Percentiles rank a stretch among this genome's conserved stretches.
phyloP scores from a whole-genome alignment of 2,113 vertebrate genomes.

The Sebastes schlegelii region DNA sequence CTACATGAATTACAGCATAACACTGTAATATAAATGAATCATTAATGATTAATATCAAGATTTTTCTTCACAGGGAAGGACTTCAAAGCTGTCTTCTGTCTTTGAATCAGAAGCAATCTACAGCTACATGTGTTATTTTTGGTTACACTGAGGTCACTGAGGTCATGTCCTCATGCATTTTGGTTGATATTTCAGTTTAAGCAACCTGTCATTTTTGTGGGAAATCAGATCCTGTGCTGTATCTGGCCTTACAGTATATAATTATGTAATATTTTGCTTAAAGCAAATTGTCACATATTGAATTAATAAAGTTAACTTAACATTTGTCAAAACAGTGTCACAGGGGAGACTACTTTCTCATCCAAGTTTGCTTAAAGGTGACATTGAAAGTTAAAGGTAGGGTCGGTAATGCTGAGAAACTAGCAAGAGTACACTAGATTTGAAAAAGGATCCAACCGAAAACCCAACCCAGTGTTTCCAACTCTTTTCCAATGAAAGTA shows the following conservation, averaged over 20 bases:
- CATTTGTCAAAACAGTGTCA: not conserved
- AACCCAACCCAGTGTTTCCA: too few relatives aligned
- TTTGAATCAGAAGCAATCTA: not conserved
- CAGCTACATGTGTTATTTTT: not conserved
- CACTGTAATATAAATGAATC: not conserved
- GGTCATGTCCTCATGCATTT: not conserved
- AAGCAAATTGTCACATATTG: not conserved
- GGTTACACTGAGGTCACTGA: not conserved
- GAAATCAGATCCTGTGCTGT: not conserved
- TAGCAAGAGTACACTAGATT: too few relatives aligned
- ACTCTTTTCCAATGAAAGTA: too few relatives aligned
- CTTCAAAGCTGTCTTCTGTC: not conserved
- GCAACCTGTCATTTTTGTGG: not conserved
- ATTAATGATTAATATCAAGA: conserved; percentile 1
- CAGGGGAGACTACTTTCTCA: not conserved
- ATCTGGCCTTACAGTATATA: not conserved
- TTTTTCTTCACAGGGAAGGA: not conserved
- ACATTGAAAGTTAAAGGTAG: not conserved
- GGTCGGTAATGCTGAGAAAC: too few relatives aligned
- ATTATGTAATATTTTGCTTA: not conserved
- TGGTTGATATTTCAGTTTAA: not conserved
- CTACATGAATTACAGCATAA: not conserved
- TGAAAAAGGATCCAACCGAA: too few relatives aligned
- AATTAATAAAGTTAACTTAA: not conserved
- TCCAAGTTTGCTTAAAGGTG: not conserved